phyloP scores from a whole-genome alignment of 2,113 vertebrate species.

The Trochalopteron elliotii region DNA sequence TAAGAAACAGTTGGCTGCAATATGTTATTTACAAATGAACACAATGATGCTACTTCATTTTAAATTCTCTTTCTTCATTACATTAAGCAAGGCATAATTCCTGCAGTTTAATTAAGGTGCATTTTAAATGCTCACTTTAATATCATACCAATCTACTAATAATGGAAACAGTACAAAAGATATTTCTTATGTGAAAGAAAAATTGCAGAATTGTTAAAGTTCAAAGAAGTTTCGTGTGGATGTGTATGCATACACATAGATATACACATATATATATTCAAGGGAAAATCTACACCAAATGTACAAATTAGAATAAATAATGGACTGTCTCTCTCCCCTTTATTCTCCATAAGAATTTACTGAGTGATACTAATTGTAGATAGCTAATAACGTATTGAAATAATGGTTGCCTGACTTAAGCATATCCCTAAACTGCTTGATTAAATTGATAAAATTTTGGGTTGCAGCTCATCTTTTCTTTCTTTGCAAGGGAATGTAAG shows the following conservation, averaged over 20 bases:
- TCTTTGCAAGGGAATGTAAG: neutral
- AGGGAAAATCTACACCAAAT: neutral
- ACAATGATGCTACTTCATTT: slow-evolving; percentile 75
- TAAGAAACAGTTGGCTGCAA: slow-evolving; percentile 93
- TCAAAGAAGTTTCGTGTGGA: neutral
- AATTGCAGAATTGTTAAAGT: neutral
- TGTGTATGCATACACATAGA: neutral
- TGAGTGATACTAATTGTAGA: neutral
- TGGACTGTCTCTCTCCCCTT: neutral
- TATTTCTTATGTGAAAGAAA: slow-evolving; percentile 16
- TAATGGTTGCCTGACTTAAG: neutral
- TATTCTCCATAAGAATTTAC: neutral
- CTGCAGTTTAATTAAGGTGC: slow-evolving; percentile 69
- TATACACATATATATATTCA: neutral
- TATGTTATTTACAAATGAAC: slow-evolving; percentile 86
- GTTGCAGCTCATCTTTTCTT: neutral
- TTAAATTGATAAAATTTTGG: neutral
- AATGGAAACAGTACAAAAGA: slow-evolving; percentile 20
- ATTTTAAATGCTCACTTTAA: slow-evolving; percentile 64
- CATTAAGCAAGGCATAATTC: slow-evolving; percentile 63
- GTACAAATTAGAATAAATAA: neutral
- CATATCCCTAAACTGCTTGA: neutral
- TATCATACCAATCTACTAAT: slow-evolving; percentile 38
- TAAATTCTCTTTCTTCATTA: slow-evolving; percentile 74
- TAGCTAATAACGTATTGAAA: neutral